A percentile compares a stretch with the other conserved stretches of the same genome.
Evolutionary conservation across 2,888 invertebrate genomes (phyloP).

Genomic region (Alcis repandata): DNA sequence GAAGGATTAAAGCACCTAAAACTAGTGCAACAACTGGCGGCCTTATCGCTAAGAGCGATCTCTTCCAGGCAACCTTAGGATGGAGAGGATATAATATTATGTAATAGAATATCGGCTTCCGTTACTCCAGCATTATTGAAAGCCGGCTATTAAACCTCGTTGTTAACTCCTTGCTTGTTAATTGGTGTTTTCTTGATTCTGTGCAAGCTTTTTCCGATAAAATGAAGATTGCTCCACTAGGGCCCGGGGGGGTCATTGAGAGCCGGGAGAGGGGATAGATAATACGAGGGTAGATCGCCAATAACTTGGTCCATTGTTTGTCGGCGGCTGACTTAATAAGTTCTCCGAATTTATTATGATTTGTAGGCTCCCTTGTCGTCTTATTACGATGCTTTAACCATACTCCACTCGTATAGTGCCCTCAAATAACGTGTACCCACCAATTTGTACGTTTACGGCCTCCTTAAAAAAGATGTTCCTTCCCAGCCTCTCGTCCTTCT

Average conservation of each 20-base stretch:
- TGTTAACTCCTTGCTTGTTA: slow-evolving; percentile 73
- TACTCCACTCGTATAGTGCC: slow-evolving; percentile 62
- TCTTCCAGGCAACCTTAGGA: too few species aligned
- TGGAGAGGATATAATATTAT: too few species aligned
- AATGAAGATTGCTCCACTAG: slow-evolving; percentile 78
- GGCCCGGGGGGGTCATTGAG: slow-evolving; percentile 57
- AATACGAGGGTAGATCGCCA: slow-evolving; percentile 83
- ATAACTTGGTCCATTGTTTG: slow-evolving; percentile 84
- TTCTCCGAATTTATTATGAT: slow-evolving; percentile 84
- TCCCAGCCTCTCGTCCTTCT: slow-evolving; percentile 51
- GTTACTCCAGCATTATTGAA: slow-evolving; percentile 50
- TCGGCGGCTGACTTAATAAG: slow-evolving; percentile 85
- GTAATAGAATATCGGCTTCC: slow-evolving; percentile 46
- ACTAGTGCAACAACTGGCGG: too few species aligned
- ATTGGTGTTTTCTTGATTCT: slow-evolving; percentile 79
- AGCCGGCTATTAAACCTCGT: slow-evolving; percentile 56
- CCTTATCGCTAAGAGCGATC: too few species aligned
- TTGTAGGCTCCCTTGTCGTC: slow-evolving; percentile 80
- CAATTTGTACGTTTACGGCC: slow-evolving; percentile 67
- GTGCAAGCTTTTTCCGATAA: slow-evolving; percentile 80
- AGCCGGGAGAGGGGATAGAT: slow-evolving; percentile 62
- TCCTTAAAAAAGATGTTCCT: slow-evolving; percentile 58
- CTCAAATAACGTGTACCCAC: slow-evolving; percentile 44
- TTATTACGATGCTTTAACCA: slow-evolving; percentile 77
- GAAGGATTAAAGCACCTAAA: too few species aligned